phyloP scores from a whole-genome alignment of 2,888 invertebrate genomes.

The Macropis europaea region DNA sequence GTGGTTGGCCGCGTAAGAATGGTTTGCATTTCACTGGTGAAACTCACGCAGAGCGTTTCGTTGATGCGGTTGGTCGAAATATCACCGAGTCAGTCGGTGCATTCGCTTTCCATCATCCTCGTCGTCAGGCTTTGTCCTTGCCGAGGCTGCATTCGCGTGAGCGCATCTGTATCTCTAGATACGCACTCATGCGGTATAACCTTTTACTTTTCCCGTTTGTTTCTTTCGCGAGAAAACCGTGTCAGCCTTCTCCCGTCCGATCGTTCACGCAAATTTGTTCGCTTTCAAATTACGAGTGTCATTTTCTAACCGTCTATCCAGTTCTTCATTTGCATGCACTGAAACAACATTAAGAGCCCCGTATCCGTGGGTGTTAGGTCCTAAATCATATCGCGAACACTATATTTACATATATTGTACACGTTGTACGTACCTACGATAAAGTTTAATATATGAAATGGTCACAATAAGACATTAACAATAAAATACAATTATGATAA shows the following conservation, averaged over 20 bases:
- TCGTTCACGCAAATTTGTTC: neutral
- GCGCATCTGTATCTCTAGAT: slow-evolving; percentile 3
- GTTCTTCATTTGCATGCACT: too few relatives aligned
- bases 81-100: slow-evolving; percentile 29
- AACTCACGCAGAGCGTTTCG: slow-evolving; percentile 60
- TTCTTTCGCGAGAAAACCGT: neutral
- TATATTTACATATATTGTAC: too few relatives aligned
- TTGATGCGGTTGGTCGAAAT: slow-evolving; percentile 41
- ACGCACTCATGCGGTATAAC: neutral
- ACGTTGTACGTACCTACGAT: too few relatives aligned
- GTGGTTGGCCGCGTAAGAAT: slow-evolving; percentile 60
- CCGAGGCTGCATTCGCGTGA: neutral
- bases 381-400: too few relatives aligned
- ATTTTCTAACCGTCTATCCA: too few relatives aligned
- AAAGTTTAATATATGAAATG: too few relatives aligned
- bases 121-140: slow-evolving; percentile 42
- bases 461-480: too few relatives aligned
- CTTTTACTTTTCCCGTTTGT: slow-evolving; percentile 25
- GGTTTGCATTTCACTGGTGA: slow-evolving; percentile 75
- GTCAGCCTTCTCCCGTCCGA: neutral
- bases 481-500: too few relatives aligned
- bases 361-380: too few relatives aligned
- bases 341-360: too few relatives aligned
- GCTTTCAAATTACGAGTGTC: neutral
- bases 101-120: slow-evolving; percentile 61